phyloP scores from a whole-genome alignment of 2,113 vertebrate genomes.

The Parotia lawesii region DNA sequence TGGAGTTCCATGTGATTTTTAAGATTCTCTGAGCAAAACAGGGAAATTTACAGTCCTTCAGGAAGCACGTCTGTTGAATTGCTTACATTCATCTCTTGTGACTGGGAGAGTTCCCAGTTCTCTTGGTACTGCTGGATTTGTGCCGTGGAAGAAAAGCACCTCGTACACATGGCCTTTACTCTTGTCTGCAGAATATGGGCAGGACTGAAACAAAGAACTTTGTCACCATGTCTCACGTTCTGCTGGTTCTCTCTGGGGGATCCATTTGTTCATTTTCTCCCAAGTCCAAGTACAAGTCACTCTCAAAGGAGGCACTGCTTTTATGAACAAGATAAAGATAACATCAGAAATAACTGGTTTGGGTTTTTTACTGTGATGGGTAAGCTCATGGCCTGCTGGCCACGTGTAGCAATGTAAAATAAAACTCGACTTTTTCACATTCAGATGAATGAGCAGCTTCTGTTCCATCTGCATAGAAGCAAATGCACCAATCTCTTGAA shows the following conservation, averaged over 20 bases:
- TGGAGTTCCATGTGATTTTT: neutral
- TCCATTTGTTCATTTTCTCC: neutral
- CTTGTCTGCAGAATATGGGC: neutral
- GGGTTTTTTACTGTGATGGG: neutral
- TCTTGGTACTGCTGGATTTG: neutral
- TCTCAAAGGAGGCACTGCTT: neutral
- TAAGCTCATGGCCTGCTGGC: neutral
- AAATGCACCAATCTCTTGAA: neutral
- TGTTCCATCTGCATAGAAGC: neutral
- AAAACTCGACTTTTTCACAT: neutral
- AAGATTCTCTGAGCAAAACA: neutral
- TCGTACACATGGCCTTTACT: neutral
- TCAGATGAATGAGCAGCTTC: neutral
- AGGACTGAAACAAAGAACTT: neutral
- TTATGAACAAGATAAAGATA: neutral
- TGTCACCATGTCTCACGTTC: rapidly evolving
- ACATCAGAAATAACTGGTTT: neutral
- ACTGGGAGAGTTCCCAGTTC: neutral
- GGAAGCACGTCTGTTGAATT: neutral
- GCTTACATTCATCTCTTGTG: neutral
- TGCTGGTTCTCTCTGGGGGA: neutral
- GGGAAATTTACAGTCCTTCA: neutral
- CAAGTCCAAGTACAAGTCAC: neutral
- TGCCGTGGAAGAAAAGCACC: neutral
- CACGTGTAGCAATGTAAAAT: neutral